Percentiles rank a stretch among this genome's conserved stretches.
Conservation (phyloP, 2,113 vertebrate genomes). For the Campylomormyrus tamandua region DNA sequence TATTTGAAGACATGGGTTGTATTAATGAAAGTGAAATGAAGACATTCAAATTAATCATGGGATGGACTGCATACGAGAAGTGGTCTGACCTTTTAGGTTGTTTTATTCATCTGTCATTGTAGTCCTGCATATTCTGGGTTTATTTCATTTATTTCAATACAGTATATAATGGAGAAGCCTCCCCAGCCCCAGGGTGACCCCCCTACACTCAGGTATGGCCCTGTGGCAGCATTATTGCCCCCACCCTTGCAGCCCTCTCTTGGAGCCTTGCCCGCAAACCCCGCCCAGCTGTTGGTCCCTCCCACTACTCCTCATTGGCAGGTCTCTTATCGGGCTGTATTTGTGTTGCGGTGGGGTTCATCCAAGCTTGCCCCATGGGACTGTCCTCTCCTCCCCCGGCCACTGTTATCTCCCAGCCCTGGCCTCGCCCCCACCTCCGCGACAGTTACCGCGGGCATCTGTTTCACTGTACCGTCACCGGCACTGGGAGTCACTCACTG, state of each 20-base stretch:
- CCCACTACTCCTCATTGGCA: slow-evolving; percentile 7
- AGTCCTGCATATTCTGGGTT: neutral
- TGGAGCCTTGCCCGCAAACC: neutral
- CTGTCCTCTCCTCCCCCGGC: slow-evolving; percentile 32
- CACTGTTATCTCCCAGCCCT: slow-evolving; percentile 44
- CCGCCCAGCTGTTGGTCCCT: neutral
- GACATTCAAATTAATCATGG: neutral
- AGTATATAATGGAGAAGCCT: neutral
- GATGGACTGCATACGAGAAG: neutral
- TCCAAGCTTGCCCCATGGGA: slow-evolving; percentile 40
- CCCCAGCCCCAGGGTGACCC: neutral
- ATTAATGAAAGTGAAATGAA: neutral
- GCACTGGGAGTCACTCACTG: slow-evolving; percentile 31
- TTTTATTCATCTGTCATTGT: neutral
- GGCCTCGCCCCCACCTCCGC: slow-evolving; percentile 37
- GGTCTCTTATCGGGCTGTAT: slow-evolving; percentile 40
- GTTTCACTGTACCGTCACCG: slow-evolving; percentile 54
- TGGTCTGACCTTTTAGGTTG: neutral
- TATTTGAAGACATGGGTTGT: neutral
- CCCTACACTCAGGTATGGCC: neutral
- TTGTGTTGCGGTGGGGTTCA: slow-evolving; percentile 35
- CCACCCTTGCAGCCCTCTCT: neutral
- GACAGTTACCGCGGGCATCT: slow-evolving; percentile 48
- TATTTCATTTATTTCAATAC: neutral
- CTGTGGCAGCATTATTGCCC: neutral